Base-by-base conservation (phyloP, 2,888 invertebrate species). In the Drosophila mettleri region DNA sequence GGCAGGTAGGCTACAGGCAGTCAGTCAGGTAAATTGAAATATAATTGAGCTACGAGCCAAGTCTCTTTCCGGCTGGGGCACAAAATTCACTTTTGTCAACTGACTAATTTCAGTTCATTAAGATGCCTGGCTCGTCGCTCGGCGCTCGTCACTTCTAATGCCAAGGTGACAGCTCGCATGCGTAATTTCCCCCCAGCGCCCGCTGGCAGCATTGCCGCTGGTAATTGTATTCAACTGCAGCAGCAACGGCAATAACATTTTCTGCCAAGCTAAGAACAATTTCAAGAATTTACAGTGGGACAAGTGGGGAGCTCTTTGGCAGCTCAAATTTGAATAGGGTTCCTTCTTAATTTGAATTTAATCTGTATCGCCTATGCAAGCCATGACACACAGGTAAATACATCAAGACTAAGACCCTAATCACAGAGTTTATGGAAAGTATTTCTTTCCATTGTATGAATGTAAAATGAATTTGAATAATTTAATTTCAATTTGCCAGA, bases 51-150 rank as follows among this genome's bases (percentile, higher is more conserved):
- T 49, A 18, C 29, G 4, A 27, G 67, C 46, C 18, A 46, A 34
- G 33, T n/a, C 36, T 27, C 39, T 31, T 38, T 12, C 4, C 4
- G 29, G 20, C 43, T 29, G 8, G 31, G 5, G 39, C 27, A 53
- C 22, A 52, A 73, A 48, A 43, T 54, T 63, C 51, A 46, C 58
- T 34, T 54, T 62, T 64, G 65, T 38, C 69, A 60, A 69, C 78
- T 80, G 74, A 76, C 77, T 82, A 82, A 74, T 81, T 89, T 86
- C 66, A 68, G 83, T 81, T 81, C 76, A 83, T 86, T 79, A 76
- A 64, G 73, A 69, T 73, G 61, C 48, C 58, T 18, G 14, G 5
- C 48, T 20, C 31, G 48, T 31, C 29, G 29, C 48, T 14, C 12
- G 4, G 10, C 33, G 67, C 36, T 65, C 71, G 67, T 66, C 69